Evolutionary conservation across 2,113 vertebrate genomes (phyloP).

Genomic region (Ammodramus savannarum): DNA sequence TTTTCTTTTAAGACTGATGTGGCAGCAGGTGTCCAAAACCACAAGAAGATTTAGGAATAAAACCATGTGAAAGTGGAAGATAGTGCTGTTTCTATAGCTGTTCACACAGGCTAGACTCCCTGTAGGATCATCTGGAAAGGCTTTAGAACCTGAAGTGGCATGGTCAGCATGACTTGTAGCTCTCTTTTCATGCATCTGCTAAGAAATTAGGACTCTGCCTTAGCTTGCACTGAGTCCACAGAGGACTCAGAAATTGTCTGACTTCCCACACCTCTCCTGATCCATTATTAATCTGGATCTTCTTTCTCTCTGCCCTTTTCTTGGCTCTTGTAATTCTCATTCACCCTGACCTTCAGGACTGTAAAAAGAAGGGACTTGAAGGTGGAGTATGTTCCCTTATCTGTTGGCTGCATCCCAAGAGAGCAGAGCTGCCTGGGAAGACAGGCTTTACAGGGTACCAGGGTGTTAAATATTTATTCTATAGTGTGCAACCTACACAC

Average conservation of each 20-base stretch:
- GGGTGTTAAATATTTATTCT: background rate
- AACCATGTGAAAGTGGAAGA: background rate
- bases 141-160: background rate
- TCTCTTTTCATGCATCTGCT: background rate
- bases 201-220: background rate
- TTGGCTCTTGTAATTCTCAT: background rate
- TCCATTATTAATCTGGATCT: background rate
- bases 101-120: background rate
- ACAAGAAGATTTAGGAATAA: background rate
- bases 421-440: conserved; percentile 6
- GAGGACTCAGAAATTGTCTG: background rate
- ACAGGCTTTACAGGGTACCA: background rate
- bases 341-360: background rate
- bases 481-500: background rate
- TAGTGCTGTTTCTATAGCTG: background rate
- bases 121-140: background rate
- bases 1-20: background rate
- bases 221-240: background rate
- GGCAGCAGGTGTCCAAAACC: background rate
- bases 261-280: background rate
- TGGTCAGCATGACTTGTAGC: background rate
- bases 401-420: background rate
- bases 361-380: background rate
- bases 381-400: background rate
- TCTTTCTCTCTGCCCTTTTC: background rate